Evolutionary conservation across 2,113 vertebrate genomes (phyloP), one percentile per base, ranked within the genome.

Genomic region (Limanda limanda): DNA sequence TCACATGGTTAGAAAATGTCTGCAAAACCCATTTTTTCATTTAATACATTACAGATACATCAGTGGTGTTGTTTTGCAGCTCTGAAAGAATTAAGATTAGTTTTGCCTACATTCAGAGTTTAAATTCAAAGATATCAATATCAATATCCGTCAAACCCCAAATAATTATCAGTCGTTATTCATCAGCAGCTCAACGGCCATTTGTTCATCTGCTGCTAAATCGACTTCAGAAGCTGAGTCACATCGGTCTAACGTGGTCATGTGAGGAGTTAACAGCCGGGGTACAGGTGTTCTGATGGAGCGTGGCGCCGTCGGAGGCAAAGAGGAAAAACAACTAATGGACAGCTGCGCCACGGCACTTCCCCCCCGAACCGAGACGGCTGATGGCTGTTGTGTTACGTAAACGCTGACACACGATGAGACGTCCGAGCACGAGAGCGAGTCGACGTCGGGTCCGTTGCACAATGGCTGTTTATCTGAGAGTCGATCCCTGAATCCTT

Each of bases 1-100:
- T 68, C 20, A 47, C 31, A 68, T 3, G 48, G 14, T 12, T n/a
- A 27, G 48, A 64, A 63, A 65, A 70, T 54, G 47, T 27, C 45
- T 73, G 31, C 31, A 31, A 68, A 47, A 74, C 37, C 73, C 24
- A 68, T 84, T 69, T 69, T 31, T 67, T 23, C 75, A 20, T 47
- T 6, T 47, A 52, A 60, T 42, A 6, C 31, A 35, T 4, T 35
- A 7, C 5, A 35, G 31, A 35, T 6, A 5, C 31, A 35, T 35
- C 5, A 5, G 5, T 1, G 35, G 35, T 35, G 1, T 35, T 35
- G 1, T 35, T 35, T 35, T 9, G 2, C 35, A 37, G 14, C 3
- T 17, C 17, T 42, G 18, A 42, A 35, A 42, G 21, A 54, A 58
- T 71, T 15, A 4, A 10, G 62, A 74, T 68, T 59, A 6, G 55